Evolutionary conservation across 2,888 invertebrate genomes (phyloP).

Genomic region (Ypsolopha scabrella): DNA sequence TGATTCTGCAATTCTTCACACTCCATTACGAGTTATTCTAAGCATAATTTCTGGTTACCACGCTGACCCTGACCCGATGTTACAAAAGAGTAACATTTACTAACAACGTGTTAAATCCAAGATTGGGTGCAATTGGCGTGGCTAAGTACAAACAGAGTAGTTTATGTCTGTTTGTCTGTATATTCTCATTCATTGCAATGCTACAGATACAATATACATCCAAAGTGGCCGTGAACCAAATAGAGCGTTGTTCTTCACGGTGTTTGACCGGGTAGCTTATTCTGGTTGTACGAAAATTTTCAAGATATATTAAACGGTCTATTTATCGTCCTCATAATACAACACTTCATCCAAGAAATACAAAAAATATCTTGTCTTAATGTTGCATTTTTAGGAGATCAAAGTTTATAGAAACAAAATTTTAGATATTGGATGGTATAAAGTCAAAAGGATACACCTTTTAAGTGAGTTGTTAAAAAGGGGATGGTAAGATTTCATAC

Average conservation of each 20-base stretch:
- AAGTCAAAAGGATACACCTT: too few relatives aligned
- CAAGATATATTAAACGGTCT: too few relatives aligned
- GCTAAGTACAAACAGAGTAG: background rate
- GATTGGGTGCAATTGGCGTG: background rate
- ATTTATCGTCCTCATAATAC: too few relatives aligned
- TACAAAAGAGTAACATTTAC: background rate
- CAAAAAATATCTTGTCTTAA: too few relatives aligned
- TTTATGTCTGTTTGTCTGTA: background rate
- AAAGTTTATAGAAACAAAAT: too few relatives aligned
- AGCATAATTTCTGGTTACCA: background rate
- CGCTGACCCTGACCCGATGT: background rate
- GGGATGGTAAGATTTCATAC: too few relatives aligned
- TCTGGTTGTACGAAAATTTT: background rate
- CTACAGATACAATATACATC: background rate
- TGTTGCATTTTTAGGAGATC: too few relatives aligned
- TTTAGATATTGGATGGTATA: too few relatives aligned
- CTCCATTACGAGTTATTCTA: background rate
- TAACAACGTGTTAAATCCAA: background rate
- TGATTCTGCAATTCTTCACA: background rate
- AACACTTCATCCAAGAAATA: too few relatives aligned
- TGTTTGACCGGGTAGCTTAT: conserved; percentile 20
- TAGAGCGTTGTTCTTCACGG: conserved; percentile 41
- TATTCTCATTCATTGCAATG: background rate
- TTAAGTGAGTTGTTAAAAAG: too few relatives aligned
- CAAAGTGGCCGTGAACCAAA: conserved; percentile 48